phyloP scores from a whole-genome alignment of 2,113 vertebrate species.

The Leuciscus idus region DNA sequence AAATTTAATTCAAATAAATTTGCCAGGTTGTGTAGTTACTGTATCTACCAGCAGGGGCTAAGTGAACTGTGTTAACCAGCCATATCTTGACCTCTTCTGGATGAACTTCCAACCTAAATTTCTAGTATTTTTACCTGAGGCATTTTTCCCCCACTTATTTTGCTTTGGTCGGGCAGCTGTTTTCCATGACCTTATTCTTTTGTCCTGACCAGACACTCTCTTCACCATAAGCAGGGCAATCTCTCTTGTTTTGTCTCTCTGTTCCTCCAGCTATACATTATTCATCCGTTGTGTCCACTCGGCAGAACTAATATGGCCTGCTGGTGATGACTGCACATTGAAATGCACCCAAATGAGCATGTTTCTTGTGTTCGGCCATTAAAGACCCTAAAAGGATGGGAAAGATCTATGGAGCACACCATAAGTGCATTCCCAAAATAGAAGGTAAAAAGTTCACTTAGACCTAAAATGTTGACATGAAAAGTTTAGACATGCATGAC shows the following conservation, averaged over 20 bases:
- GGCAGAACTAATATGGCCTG: slow-evolving; percentile 20
- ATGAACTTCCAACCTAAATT: slow-evolving; percentile 19
- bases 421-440: slow-evolving; percentile 12
- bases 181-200: slow-evolving; percentile 23
- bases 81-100: background rate
- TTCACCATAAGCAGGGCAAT: background rate
- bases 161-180: background rate
- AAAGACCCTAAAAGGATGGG: background rate
- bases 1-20: too few relatives aligned
- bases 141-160: background rate
- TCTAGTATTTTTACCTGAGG: background rate
- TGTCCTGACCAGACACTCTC: background rate
- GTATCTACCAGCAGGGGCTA: background rate
- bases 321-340: slow-evolving; percentile 29
- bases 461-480: background rate
- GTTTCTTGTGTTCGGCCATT: slow-evolving; percentile 14
- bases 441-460: background rate
- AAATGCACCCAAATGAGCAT: slow-evolving; percentile 19
- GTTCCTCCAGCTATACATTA: slow-evolving; percentile 25
- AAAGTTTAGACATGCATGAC: background rate
- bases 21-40: background rate
- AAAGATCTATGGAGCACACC: background rate
- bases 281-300: slow-evolving; percentile 22
- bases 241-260: slow-evolving; percentile 15
- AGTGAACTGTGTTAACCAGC: background rate